Base-by-base conservation (phyloP, 1,140 invertebrate genomes). In the Drosophila bocqueti region DNA sequence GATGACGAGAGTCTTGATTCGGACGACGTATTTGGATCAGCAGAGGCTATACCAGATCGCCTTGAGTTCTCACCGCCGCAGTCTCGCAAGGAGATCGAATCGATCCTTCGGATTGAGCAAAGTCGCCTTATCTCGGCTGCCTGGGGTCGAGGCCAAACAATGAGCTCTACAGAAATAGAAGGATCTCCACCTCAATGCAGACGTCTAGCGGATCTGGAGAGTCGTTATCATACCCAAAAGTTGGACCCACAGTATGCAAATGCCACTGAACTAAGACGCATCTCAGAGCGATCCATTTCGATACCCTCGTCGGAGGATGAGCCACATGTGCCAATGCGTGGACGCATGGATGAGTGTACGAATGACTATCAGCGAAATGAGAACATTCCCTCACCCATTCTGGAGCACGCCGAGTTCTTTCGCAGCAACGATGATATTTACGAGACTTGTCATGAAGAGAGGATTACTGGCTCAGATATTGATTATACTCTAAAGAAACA, bases 81-180 rank as follows among this genome's bases (percentile, higher is more conserved):
- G 71, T 96, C 95, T 29, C 93, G 95, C 40, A 96, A 96, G 93
- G 95, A 96, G 85, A 94, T 96, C 71, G 95, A 96, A 85, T 95
- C 95, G 4, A 96, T 96, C 60, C 84, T 96, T 24, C 95, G 95
- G 78, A 94, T 95, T 29, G 95, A 96, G 81, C 95, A 95, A 58
- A 95, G 95, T 83, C 94, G 95, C 76, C 95, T 96, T 42, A 95
- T 95, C 7, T 95, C 94, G 2, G 94, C 94, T 1, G 94, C 94
- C 34, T 95, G 94, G 94, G 95, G 95, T 79, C 93, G 95, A 64
- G 95, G 95, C 15, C 95, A 96, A 89, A 96, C 95, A 6, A 96
- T 96, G 95, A 96, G 95, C 64, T 96, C 95, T 0, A 96, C 95
- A 6, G 95, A 96, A 93, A 95, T 96, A 13, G 95, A 96, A 92